These are phyloP conservation scores for Lathamus discolor DNA, from an alignment of 2,113 vertebrate genomes.

Conservation along the genomic window DNA sequence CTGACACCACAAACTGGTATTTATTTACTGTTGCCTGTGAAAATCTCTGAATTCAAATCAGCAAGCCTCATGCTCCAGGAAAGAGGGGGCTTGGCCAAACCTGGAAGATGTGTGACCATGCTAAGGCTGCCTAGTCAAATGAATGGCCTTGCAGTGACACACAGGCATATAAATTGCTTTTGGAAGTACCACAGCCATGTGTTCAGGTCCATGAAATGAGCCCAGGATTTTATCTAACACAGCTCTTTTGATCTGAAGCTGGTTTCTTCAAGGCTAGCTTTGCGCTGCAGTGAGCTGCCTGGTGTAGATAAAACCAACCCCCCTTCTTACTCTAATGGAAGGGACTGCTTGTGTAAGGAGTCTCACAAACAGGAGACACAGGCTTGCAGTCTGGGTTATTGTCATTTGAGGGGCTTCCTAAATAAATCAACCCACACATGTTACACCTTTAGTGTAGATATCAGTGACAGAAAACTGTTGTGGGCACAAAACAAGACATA, in stretches of 20 bases:
- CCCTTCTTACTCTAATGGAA: background rate
- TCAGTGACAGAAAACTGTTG: background rate
- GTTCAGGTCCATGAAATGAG: background rate
- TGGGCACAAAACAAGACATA: background rate
- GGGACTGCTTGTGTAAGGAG: background rate
- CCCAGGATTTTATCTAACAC: background rate
- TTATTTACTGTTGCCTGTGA: background rate
- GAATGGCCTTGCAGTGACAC: fast-evolving
- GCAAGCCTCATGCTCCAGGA: background rate
- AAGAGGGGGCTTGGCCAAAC: background rate
- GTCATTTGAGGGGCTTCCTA: background rate
- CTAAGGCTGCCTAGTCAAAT: background rate
- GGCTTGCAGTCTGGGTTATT: background rate
- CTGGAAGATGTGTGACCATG: background rate
- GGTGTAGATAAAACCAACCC: background rate
- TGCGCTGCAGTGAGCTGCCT: background rate
- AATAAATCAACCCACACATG: fast-evolving
- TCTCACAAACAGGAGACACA: background rate
- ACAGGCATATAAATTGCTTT: fast-evolving
- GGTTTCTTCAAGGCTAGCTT: background rate
- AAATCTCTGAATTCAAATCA: background rate
- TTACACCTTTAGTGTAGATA: fast-evolving
- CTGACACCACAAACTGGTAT: background rate
- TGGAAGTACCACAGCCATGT: background rate
- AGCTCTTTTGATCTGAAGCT: background rate